phyloP scores from a whole-genome alignment of 2,888 invertebrate genomes.

The Mechanitis messenoides region DNA sequence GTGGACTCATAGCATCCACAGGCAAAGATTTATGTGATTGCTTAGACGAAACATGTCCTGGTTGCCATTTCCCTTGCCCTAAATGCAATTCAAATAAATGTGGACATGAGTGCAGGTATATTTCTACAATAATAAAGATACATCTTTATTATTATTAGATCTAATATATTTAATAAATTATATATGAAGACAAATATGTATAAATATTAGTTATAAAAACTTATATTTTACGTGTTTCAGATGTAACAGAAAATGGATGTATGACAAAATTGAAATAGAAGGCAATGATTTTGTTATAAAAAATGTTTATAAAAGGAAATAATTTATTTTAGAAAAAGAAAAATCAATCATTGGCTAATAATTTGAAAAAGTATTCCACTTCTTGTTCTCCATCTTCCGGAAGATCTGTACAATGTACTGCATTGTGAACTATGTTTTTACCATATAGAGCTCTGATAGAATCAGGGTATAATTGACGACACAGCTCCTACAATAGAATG shows the following conservation, averaged over 20 bases:
- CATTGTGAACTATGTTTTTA: conserved; percentile 86
- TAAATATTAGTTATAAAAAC: neutral
- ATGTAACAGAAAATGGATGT: conserved; percentile 84
- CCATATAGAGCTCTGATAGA: conserved; percentile 91
- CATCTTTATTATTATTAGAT: no score
- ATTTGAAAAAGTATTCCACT: conserved; percentile 86
- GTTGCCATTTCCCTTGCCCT: conserved; percentile 89
- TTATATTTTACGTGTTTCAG: conserved; percentile 61
- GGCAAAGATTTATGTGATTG: conserved; percentile 91
- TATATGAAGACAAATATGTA: neutral
- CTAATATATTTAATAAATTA: neutral
- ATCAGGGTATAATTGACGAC: conserved; percentile 84
- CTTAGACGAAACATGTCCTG: conserved; percentile 83
- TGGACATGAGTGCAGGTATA: conserved; percentile 85
- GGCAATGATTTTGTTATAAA: conserved; percentile 82
- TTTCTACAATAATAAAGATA: neutral
- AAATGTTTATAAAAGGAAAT: conserved; percentile 71
- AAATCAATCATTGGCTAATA: conserved; percentile 59
- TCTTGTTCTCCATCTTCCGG: conserved; percentile 89
- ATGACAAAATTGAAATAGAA: conserved; percentile 86
- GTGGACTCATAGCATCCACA: conserved; percentile 78
- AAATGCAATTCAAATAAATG: conserved; percentile 86
- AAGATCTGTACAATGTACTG: conserved; percentile 94
- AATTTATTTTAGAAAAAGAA: conserved; percentile 15
- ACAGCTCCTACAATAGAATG: conserved; percentile 45